These are phyloP conservation scores for Cheirogaleus medius DNA, from an alignment of 2,113 vertebrate genomes.

Conservation along the genomic window DNA sequence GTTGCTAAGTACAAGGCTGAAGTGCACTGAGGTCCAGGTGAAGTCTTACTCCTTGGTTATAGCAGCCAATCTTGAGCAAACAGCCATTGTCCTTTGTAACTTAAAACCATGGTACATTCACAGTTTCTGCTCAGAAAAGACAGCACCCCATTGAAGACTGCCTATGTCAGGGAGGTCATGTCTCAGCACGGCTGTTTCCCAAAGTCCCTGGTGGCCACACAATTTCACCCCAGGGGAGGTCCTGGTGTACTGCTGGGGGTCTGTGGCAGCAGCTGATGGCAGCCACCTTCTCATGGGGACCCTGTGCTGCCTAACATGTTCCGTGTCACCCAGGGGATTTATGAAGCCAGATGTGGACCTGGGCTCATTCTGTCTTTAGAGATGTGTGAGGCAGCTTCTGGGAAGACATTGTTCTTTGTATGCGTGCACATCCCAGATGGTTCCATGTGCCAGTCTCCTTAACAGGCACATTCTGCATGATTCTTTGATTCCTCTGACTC, in stretches of 20 bases:
- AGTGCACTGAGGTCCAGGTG: neutral
- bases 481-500: neutral
- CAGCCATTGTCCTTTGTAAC: too few species aligned
- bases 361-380: neutral
- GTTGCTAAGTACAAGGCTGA: rapidly evolving
- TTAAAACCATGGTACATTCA: too few species aligned
- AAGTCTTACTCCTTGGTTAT: neutral
- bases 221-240: neutral
- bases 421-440: neutral
- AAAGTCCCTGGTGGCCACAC: neutral
- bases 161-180: rapidly evolving
- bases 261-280: neutral
- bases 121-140: neutral
- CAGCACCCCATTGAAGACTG: neutral
- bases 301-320: neutral
- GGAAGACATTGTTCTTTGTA: neutral
- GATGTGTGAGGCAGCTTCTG: neutral
- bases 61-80: neutral
- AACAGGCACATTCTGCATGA: rapidly evolving
- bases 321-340: neutral
- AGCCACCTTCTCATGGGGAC: neutral
- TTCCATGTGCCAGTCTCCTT: rapidly evolving
- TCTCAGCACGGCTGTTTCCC: neutral
- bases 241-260: rapidly evolving
- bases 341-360: neutral